These are phyloP conservation scores for Lepus europaeus DNA, from an alignment of 2,113 vertebrate species.

Conservation along the genomic window DNA sequence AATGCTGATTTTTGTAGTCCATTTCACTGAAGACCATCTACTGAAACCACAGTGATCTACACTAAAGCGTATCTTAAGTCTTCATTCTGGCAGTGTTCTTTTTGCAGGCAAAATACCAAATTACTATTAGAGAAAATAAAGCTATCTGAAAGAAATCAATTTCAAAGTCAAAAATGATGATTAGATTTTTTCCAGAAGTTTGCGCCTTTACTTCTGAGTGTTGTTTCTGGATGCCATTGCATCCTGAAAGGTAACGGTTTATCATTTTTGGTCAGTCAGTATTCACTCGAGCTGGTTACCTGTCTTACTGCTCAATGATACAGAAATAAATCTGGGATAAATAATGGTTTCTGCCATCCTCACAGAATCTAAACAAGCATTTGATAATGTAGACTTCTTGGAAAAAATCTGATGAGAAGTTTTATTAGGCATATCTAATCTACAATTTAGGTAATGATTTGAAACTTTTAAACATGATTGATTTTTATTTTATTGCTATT, in stretches of 20 bases:
- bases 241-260: background rate
- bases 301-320: background rate
- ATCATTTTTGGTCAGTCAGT: background rate
- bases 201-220: background rate
- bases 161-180: background rate
- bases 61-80: background rate
- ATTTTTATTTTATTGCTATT: slow-evolving; percentile 34
- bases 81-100: background rate
- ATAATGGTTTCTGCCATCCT: background rate
- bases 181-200: background rate
- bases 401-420: background rate
- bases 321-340: background rate
- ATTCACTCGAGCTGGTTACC: slow-evolving; percentile 44
- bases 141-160: slow-evolving; percentile 3
- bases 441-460: slow-evolving; percentile 48
- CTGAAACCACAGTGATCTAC: background rate
- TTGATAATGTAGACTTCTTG: background rate
- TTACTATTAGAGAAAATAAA: background rate
- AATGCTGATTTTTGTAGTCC: slow-evolving; percentile 14
- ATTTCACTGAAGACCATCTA: background rate
- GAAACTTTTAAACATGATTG: slow-evolving; percentile 45
- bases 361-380: background rate
- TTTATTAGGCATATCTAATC: slow-evolving; percentile 54
- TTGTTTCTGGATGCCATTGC: background rate
- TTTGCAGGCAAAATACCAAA: background rate